A percentile compares a stretch with the other conserved stretches of the same genome.
These are phyloP conservation scores for Platyrinchus mystaceus DNA, from an alignment of 2,797 vertebrate genomes.

Conservation along the genomic window DNA sequence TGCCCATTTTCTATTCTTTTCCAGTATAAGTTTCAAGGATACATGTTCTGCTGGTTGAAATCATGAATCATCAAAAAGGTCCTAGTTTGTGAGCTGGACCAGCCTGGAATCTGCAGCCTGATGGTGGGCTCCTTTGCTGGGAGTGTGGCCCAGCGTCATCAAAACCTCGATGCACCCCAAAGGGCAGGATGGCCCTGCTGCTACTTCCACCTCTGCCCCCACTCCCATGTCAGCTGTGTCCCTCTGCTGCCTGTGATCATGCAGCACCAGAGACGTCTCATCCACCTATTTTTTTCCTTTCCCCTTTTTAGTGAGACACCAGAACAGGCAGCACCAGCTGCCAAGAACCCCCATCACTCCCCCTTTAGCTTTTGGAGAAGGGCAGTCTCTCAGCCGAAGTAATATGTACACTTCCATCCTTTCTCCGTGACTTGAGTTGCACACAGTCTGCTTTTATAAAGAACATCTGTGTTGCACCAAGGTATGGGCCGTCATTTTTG, in stretches of 20 bases:
- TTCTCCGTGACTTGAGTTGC: neutral
- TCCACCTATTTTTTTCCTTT: neutral
- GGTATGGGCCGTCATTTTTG: accelerated
- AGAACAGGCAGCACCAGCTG: neutral
- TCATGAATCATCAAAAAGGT: neutral
- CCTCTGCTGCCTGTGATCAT: neutral
- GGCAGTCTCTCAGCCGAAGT: neutral
- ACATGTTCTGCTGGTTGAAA: neutral
- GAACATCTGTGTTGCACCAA: neutral
- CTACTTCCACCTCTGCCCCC: neutral
- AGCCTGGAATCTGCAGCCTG: neutral
- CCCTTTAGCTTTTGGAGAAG: neutral
- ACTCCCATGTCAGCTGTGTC: neutral
- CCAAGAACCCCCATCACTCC: neutral
- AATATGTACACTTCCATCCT: neutral
- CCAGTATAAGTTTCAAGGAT: neutral
- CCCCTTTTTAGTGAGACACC: neutral
- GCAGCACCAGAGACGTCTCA: neutral
- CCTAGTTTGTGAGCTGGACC: accelerated
- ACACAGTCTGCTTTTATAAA: neutral
- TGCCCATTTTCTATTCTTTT: neutral
- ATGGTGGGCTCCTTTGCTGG: neutral
- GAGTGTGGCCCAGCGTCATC: neutral
- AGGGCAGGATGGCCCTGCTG: neutral
- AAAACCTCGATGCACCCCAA: neutral